Evolutionary conservation across 2,888 invertebrate species (phyloP).

Genomic region (Agapetus fuscipes): DNA sequence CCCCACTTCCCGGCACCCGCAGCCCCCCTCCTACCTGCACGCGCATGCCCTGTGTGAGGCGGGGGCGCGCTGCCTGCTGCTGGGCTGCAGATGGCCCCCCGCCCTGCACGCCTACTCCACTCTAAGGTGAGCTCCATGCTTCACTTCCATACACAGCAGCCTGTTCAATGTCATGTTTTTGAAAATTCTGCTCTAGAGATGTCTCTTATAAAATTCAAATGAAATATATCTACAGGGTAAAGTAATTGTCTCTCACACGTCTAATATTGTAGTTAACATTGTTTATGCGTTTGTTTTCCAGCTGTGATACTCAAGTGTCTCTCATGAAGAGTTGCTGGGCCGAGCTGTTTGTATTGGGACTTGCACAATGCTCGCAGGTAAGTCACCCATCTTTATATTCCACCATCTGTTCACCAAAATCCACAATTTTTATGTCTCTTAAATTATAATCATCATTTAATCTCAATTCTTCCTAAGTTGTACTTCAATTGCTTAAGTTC

Average conservation of each 20-base stretch:
- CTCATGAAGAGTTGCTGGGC: constrained; percentile 86
- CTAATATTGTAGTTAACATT: too few species aligned
- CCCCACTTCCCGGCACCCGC: constrained; percentile 45
- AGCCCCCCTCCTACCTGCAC: constrained; percentile 78
- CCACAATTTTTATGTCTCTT: too few species aligned
- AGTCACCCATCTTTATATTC: neutral
- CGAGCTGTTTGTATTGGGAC: constrained; percentile 81
- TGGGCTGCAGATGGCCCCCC: constrained; percentile 83
- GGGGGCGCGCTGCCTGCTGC: constrained; percentile 82
- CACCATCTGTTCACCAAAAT: too few species aligned
- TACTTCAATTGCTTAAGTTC: too few species aligned
- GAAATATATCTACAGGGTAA: too few species aligned
- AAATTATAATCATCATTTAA: too few species aligned
- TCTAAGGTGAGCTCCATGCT: constrained; percentile 54
- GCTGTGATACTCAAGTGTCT: constrained; percentile 73
- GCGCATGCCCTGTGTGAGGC: constrained; percentile 94
- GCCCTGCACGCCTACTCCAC: constrained; percentile 75
- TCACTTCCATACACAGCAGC: neutral
- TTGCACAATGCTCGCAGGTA: constrained; percentile 71
- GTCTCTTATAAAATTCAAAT: too few species aligned
- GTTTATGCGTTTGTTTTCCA: constrained; percentile 40
- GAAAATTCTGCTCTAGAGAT: too few species aligned
- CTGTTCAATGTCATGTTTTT: neutral
- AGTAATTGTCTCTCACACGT: too few species aligned
- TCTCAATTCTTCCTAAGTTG: too few species aligned